phyloP scores from a whole-genome alignment of 1,140 invertebrate species.

The Hycleus cichorii region DNA sequence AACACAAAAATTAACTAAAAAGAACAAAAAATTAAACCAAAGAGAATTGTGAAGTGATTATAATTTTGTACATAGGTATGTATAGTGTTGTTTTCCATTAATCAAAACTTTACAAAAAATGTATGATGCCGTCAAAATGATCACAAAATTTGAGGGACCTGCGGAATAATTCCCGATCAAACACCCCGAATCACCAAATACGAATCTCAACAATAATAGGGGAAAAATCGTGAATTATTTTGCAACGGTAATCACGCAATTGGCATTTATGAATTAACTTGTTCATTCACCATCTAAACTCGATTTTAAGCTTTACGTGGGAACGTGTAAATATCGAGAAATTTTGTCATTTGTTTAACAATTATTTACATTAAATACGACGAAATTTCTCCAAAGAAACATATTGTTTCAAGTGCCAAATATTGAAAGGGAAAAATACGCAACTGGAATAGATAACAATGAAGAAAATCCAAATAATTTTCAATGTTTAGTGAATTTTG shows the following conservation, averaged over 20 bases:
- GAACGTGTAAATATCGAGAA: conserved; percentile 12
- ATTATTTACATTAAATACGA: conserved; percentile 3
- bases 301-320: neutral
- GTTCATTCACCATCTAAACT: too few relatives aligned
- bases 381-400: conserved; percentile 7
- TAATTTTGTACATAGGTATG: conserved; percentile 15
- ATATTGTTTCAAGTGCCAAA: conserved; percentile 15
- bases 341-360: conserved; percentile 6
- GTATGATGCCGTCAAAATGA: neutral
- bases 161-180: too few relatives aligned
- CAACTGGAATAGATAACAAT: too few relatives aligned
- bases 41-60: conserved; percentile 2
- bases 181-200: too few relatives aligned
- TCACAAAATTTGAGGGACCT: too few relatives aligned
- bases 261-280: too few relatives aligned
- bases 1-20: neutral
- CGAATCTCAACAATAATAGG: neutral
- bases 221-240: neutral
- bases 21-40: neutral
- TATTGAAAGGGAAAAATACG: neutral
- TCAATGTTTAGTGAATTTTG: too few relatives aligned
- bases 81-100: conserved; percentile 14
- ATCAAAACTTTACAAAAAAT: conserved; percentile 7
- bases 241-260: too few relatives aligned
- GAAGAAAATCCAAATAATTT: too few relatives aligned